Evolutionary conservation across 2,797 vertebrate species (phyloP).

Genomic region (Novumbra hubbsi): DNA sequence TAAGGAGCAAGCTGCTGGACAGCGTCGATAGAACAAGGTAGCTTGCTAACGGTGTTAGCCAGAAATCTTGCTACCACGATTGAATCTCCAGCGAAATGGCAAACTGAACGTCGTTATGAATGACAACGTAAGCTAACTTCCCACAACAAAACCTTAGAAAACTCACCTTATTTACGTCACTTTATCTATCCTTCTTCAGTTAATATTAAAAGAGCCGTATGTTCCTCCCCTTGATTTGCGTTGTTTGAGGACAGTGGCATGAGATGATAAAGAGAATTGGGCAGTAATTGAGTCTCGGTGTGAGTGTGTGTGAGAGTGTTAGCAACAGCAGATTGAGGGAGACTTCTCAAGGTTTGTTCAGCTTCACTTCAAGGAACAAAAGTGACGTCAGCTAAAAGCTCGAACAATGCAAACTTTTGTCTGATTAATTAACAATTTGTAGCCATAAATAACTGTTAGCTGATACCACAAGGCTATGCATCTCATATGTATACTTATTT

Average conservation of each 20-base stretch:
- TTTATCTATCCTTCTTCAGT: slow-evolving; percentile 23
- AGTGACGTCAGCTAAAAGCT: slow-evolving; percentile 83
- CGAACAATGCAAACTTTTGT: slow-evolving; percentile 48
- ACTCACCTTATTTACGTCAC: slow-evolving; percentile 48
- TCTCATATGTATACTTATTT: not conserved
- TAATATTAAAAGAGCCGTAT: not conserved
- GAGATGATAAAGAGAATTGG: slow-evolving; percentile 26
- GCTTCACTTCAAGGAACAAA: slow-evolving; percentile 76
- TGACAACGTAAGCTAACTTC: slow-evolving; percentile 26
- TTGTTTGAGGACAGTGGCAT: slow-evolving; percentile 19
- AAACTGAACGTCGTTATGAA: slow-evolving; percentile 17
- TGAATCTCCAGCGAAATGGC: slow-evolving; percentile 17
- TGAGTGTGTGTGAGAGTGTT: slow-evolving; percentile 50
- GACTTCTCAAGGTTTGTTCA: slow-evolving; percentile 75
- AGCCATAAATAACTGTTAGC: not conserved
- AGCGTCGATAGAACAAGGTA: not conserved
- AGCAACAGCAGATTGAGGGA: slow-evolving; percentile 75
- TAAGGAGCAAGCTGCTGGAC: slow-evolving; percentile 1
- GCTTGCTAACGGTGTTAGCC: slow-evolving; percentile 29
- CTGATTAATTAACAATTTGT: not conserved
- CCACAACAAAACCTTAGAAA: not conserved
- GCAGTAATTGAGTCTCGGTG: slow-evolving; percentile 47
- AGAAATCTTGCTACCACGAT: slow-evolving; percentile 38
- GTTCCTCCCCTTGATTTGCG: slow-evolving; percentile 39
- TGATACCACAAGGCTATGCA: not conserved